Base-by-base conservation (phyloP, 2,888 invertebrate genomes). In the Cryptus armator region DNA sequence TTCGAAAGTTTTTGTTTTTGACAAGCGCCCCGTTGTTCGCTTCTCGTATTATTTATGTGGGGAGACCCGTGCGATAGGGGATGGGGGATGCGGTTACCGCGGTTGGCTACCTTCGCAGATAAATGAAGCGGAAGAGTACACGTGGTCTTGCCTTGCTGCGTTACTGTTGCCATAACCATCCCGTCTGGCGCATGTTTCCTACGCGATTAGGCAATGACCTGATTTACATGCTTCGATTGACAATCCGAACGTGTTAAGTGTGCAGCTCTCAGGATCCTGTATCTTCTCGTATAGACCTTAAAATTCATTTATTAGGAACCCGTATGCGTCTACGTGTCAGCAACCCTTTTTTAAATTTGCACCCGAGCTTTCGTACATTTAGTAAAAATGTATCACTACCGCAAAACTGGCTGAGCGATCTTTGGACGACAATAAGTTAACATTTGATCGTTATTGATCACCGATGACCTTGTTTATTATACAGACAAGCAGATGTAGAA, bases 171-270 rank as follows among this genome's bases (percentile, higher is more conserved):
- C 66, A 81, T 84, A 78, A 75, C 77, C 74, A 84, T 70, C 72
- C 64, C 37, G 19, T 10, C 62, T 67, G 59, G 59, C 74, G 75
- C 62, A 77, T 66, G 86, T 80, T 86, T 70, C 86, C 79, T 80
- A 87, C 81, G 71, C 88, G 88, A 90, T 90, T 90, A 90, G 89
- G 87, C 89, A 89, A 89, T 90, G 91, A 89, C 91, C 91, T 91
- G 91, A 89, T 91, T 91, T 90, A 88, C 88, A 89, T 86, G 89
- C 86, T 83, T 85, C 84, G 87, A 86, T 86, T 86, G 79, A 79
- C 80, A 85, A 71, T 67, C 66, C 76, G 76, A 71, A 62, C 81
- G 74, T 72, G 81, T 81, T 84, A 81, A 77, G 77, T 77, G 77
- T 68, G 81, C 44, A 46, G 43, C 44, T 37, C 46, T n/a, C 19